Evolutionary conservation across 1,140 invertebrate genomes (phyloP).

Genomic region (Aphaenogaster ashmeadi): DNA sequence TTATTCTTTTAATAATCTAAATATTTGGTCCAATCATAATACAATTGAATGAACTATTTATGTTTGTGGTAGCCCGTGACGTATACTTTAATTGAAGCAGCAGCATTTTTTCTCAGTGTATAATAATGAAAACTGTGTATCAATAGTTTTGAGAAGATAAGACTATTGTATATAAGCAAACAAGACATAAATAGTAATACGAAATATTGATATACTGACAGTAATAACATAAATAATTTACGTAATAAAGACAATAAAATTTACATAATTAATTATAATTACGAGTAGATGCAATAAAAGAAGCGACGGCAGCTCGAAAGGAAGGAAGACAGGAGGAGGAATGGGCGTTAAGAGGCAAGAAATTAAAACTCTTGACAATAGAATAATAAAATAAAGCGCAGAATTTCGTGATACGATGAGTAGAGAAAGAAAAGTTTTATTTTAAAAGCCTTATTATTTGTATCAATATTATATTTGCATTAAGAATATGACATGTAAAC

Average conservation of each 20-base stretch:
- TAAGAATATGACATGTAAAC: neutral
- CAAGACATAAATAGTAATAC: neutral
- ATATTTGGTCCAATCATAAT: too few relatives aligned
- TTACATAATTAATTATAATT: conserved; percentile 39
- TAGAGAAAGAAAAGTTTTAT: neutral
- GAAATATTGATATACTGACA: neutral
- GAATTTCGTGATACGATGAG: neutral
- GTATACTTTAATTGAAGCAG: too few relatives aligned
- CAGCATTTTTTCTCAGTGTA: too few relatives aligned
- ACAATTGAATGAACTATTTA: too few relatives aligned
- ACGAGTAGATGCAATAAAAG: neutral
- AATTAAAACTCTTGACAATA: neutral
- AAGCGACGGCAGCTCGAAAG: neutral
- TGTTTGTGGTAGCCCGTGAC: too few relatives aligned
- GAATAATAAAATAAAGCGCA: neutral
- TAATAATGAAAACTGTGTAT: neutral
- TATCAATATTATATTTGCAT: neutral
- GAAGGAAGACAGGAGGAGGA: neutral
- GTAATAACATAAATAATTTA: neutral
- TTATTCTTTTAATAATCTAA: too few relatives aligned
- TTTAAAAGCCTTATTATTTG: neutral
- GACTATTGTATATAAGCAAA: neutral
- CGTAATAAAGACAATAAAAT: conserved; percentile 1
- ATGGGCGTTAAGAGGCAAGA: neutral
- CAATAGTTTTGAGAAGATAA: neutral